phyloP scores from a whole-genome alignment of 2,888 invertebrate genomes.

The Athalia circularis region DNA sequence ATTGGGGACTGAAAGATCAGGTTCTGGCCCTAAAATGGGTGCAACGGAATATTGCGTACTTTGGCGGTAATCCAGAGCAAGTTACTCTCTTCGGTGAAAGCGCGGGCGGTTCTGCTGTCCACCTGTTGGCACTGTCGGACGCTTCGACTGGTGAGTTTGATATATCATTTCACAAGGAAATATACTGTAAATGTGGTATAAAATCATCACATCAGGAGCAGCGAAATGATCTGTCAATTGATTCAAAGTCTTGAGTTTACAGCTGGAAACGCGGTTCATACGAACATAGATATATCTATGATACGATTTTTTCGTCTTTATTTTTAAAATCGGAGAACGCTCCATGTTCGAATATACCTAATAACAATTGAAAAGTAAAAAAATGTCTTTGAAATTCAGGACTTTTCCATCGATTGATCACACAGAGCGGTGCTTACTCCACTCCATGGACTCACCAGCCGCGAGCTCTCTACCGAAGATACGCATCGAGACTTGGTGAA shows the following conservation, averaged over 20 bases:
- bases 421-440: slow-evolving; percentile 76
- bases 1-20: slow-evolving; percentile 8
- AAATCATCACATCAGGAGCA: too few relatives aligned
- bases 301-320: too few relatives aligned
- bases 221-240: too few relatives aligned
- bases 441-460: slow-evolving; percentile 74
- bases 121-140: not conserved
- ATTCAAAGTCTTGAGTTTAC: too few relatives aligned
- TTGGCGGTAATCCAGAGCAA: slow-evolving; percentile 11
- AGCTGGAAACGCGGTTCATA: too few relatives aligned
- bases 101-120: slow-evolving; percentile 7
- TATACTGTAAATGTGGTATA: too few relatives aligned
- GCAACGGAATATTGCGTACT: slow-evolving; percentile 1
- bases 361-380: too few relatives aligned
- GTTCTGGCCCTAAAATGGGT: slow-evolving; percentile 21
- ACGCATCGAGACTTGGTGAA: too few relatives aligned
- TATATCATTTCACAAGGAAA: too few relatives aligned
- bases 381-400: slow-evolving; percentile 56
- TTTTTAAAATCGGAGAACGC: too few relatives aligned
- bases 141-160: not conserved
- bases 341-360: too few relatives aligned
- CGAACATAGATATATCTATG: too few relatives aligned
- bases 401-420: slow-evolving; percentile 75
- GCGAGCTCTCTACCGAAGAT: slow-evolving; percentile 60
- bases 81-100: slow-evolving; percentile 20